Conservation (phyloP, 1,140 invertebrate species). For the Trichomalopsis sarcophagae region DNA sequence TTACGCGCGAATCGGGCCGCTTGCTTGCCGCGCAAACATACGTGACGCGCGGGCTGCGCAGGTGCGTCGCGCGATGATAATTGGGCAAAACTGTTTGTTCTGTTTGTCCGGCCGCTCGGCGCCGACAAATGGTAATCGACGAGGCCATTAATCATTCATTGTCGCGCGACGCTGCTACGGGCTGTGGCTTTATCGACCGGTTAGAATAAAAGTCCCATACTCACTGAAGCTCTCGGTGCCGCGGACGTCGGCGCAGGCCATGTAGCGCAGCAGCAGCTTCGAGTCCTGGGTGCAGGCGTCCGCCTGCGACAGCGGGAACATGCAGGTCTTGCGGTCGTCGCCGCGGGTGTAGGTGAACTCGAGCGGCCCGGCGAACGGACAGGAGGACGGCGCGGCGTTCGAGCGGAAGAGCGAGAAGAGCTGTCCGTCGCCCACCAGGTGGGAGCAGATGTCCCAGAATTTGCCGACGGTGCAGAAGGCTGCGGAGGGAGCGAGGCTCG, state of each 20-base stretch:
- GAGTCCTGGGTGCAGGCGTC: slow-evolving; percentile 90
- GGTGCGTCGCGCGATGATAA: neutral
- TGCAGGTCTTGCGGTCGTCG: slow-evolving; percentile 83
- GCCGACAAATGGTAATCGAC: slow-evolving; percentile 3
- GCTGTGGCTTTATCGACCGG: neutral
- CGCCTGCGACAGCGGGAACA: slow-evolving; percentile 83
- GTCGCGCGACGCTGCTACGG: neutral
- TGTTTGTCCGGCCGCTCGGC: neutral
- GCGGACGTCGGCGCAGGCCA: slow-evolving; percentile 88
- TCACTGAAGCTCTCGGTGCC: slow-evolving; percentile 83
- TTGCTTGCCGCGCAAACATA: too few relatives aligned
- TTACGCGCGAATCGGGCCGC: too few relatives aligned
- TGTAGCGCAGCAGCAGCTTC: slow-evolving; percentile 85
- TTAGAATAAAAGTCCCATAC: too few relatives aligned
- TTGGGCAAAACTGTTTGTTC: neutral
- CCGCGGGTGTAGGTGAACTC: slow-evolving; percentile 82
- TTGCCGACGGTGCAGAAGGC: slow-evolving; percentile 70
- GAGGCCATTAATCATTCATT: neutral
- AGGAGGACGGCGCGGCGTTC: slow-evolving; percentile 75
- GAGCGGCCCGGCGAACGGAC: slow-evolving; percentile 76
- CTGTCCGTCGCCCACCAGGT: slow-evolving; percentile 76
- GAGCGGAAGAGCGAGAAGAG: slow-evolving; percentile 79
- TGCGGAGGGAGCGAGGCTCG: slow-evolving; percentile 52
- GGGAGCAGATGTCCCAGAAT: slow-evolving; percentile 71
- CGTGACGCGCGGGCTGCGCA: too few relatives aligned